phyloP scores from a whole-genome alignment of 1,140 invertebrate genomes.

The Drosophila santomea region DNA sequence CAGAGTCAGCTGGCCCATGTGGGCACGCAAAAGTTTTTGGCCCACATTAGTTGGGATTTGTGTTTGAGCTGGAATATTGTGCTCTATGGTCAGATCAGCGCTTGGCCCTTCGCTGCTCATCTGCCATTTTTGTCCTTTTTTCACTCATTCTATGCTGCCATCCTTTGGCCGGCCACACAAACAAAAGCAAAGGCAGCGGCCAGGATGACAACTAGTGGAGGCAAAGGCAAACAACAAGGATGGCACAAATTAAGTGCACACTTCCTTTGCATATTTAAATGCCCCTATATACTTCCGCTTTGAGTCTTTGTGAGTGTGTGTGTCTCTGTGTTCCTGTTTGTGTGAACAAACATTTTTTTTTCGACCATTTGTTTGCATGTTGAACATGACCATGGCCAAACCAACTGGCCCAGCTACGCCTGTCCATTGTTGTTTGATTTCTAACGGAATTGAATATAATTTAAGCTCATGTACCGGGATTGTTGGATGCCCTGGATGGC shows the following conservation, averaged over 20 bases:
- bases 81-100: slow-evolving; percentile 70
- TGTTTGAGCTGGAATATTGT: slow-evolving; percentile 78
- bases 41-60: slow-evolving; percentile 81
- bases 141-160: neutral
- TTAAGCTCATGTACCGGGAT: slow-evolving; percentile 41
- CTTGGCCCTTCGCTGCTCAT: slow-evolving; percentile 49
- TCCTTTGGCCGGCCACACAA: slow-evolving; percentile 45
- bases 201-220: slow-evolving; percentile 47
- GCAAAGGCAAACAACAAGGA: slow-evolving; percentile 78
- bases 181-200: slow-evolving; percentile 55
- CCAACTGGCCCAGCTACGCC: slow-evolving; percentile 30
- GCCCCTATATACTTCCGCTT: slow-evolving; percentile 81
- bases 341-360: slow-evolving; percentile 76
- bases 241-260: slow-evolving; percentile 82
- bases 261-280: slow-evolving; percentile 83
- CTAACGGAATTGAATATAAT: slow-evolving; percentile 70
- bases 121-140: slow-evolving; percentile 7
- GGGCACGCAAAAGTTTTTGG: slow-evolving; percentile 75
- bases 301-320: slow-evolving; percentile 44
- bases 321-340: slow-evolving; percentile 33
- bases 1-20: slow-evolving; percentile 73
- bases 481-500: slow-evolving; percentile 3
- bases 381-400: slow-evolving; percentile 64
- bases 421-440: slow-evolving; percentile 76
- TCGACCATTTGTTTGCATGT: slow-evolving; percentile 79